Evolutionary conservation across 2,113 vertebrate genomes (phyloP), one percentile per base, ranked within the genome.

Genomic region (Anarhynchus alexandrinus): DNA sequence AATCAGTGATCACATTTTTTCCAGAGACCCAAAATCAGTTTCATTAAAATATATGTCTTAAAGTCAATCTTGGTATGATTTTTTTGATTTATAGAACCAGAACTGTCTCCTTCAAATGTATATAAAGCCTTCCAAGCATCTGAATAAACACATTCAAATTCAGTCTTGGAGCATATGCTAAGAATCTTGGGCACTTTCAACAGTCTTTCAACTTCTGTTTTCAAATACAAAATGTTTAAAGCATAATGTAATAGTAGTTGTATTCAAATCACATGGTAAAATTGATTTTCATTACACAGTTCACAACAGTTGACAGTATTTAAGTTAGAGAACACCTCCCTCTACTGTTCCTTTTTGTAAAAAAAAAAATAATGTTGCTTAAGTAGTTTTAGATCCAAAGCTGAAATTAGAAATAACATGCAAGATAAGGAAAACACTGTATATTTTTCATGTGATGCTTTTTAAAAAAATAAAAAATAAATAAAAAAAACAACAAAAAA

Each of bases 271-370:
- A 10, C 36, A 10, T 0, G 62, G 21, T 11, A 42, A 90, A 69
- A 30, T 5, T 11, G 19, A 67, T 59, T 91, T 85, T 55, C 73
- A 12, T 36, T 19, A 54, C 23, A 6, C 47, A 32, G 18, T 45
- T 42, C n/a, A 42, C 51, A 54, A 12, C 2, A 12, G 65, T 8
- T 14, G 40, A 52, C 3, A 51, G 55, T 10, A 59, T 45, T 76
- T 96, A 97, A 96, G 92, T 94, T 94, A 91, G 97, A 95, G 94
- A 92, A 91, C 73, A 96, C 86, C 96, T 83, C 98, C 97, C 98
- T 97, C 98, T 98, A 86, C 96, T 94, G 97, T 80, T 93, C 27
- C 21, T 73, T 86, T 59, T n/a, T 58, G 82, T 23, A 81, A 86
- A 80, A 67, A 5, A 70, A 43, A 70, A 43, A 43, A 9, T 2